These are phyloP conservation scores for Enteromius treurensis DNA, from an alignment of 2,797 vertebrate genomes.

Conservation along the genomic window DNA sequence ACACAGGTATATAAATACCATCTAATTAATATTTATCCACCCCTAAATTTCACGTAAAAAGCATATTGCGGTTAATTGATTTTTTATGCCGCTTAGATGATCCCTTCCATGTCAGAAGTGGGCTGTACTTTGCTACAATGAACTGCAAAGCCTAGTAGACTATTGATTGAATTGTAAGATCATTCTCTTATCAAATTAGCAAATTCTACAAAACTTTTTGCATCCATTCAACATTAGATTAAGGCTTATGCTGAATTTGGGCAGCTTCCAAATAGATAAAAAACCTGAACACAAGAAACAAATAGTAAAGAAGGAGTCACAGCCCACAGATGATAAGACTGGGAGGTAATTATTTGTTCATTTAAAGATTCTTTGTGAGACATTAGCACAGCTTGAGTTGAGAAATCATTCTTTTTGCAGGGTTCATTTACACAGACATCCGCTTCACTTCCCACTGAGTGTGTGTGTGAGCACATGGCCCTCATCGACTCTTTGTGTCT, in stretches of 20 bases:
- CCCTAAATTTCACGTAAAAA: background rate
- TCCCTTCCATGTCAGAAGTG: background rate
- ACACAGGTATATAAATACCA: background rate
- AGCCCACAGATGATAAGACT: slow-evolving; percentile 6
- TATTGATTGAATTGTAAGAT: background rate
- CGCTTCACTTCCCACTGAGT: background rate
- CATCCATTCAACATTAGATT: background rate
- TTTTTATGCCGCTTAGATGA: background rate
- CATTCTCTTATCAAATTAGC: background rate
- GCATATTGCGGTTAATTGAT: background rate
- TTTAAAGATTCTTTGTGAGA: slow-evolving; percentile 10
- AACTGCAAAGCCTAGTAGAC: background rate
- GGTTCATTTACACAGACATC: slow-evolving; percentile 28
- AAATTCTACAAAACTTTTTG: background rate
- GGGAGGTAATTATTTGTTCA: slow-evolving; percentile 35
- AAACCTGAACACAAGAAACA: slow-evolving; percentile 7
- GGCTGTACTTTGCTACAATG: background rate
- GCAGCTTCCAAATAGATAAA: background rate
- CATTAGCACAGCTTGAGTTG: slow-evolving; percentile 25
- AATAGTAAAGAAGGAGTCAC: background rate
- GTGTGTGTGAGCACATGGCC: slow-evolving; percentile 9
- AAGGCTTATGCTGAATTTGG: background rate
- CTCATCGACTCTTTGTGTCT: background rate
- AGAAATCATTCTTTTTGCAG: slow-evolving; percentile 18
- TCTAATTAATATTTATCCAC: background rate